Percentiles rank a stretch among this genome's conserved stretches.
Evolutionary conservation across 2,797 vertebrate species (phyloP).

Genomic region (Acanthornis magna): DNA sequence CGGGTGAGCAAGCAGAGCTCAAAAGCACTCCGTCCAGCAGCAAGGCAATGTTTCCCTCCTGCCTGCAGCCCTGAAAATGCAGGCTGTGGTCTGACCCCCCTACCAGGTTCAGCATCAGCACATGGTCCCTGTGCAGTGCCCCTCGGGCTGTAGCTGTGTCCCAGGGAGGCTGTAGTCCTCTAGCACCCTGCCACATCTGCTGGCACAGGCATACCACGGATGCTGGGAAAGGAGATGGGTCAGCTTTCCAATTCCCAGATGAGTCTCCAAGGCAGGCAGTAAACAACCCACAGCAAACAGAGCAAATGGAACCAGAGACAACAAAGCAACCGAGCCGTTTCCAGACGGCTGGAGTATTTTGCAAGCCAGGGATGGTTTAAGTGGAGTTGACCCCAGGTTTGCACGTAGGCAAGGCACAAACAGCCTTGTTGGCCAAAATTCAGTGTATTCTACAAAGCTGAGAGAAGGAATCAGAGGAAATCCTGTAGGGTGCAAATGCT

Average conservation of each 20-base stretch:
- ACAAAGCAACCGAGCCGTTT: not conserved
- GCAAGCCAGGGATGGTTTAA: not conserved
- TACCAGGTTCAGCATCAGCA: not conserved
- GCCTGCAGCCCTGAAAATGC: not conserved
- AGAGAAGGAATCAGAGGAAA: not conserved
- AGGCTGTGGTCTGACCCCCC: not conserved
- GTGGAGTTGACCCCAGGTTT: not conserved
- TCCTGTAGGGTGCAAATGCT: not conserved
- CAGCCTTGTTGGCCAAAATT: not conserved
- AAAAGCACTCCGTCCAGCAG: rapidly evolving
- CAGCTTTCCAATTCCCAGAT: not conserved
- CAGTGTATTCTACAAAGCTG: not conserved
- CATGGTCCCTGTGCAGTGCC: not conserved
- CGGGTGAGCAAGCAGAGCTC: not conserved
- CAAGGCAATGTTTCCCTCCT: not conserved
- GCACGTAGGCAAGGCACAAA: not conserved
- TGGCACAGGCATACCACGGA: not conserved
- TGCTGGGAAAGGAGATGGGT: not conserved
- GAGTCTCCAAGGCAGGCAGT: not conserved
- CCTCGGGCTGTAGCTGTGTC: not conserved
- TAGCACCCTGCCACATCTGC: not conserved
- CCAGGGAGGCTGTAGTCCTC: not conserved
- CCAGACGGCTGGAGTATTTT: not conserved
- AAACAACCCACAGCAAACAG: not conserved
- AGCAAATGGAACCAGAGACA: not conserved